Evolutionary conservation across 2,888 invertebrate genomes (phyloP), one percentile per base, ranked within the genome.

Genomic region (Metopia argyrocephala): DNA sequence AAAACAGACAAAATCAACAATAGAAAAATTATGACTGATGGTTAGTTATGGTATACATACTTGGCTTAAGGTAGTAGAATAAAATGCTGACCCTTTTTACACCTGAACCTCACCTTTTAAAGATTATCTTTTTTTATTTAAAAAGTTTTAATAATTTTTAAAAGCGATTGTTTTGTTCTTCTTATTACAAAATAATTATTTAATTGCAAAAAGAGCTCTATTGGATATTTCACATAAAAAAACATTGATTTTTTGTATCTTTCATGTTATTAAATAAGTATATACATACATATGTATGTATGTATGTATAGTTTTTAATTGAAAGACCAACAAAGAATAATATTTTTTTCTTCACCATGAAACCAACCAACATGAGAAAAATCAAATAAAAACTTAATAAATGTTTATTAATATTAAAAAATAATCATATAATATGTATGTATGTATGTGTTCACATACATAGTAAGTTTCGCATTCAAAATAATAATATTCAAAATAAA

Each of bases 61-160:
- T 28, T 2, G 23, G 7, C 12, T 64, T 48, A 15, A 48, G 48
- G 28, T 6, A 50, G 28, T 59, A 25, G 45, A 46, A 18, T 18
- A 45, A 50, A 59, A 31, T 3, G 15, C 6, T 31, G 28, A 61
- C 56, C 57, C 46, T 64, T 76, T 65, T 57, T 65, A 70, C 76
- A 70, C 64, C 27, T 76, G 64, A 64, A 70, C 38, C 57, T 76
- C 50, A 59, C 50, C 64, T 56, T 48, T 59, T 12, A 27, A 18
- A 50, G n/a, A 50, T 50, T 25, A 57, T 15, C 28, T 28, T 7
- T 64, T 21, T 5, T 2, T 38, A 38, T 3, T 4, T 0, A 38
- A 2, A 38, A 3, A 2, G 9, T 15, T 38, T 38, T 15, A 12
- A 38, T 31, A 12, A 5, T 31, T 31, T 31, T 31, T 31, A 12